Conservation (phyloP, 2,113 vertebrate species). For the Aphelocoma coerulescens region DNA sequence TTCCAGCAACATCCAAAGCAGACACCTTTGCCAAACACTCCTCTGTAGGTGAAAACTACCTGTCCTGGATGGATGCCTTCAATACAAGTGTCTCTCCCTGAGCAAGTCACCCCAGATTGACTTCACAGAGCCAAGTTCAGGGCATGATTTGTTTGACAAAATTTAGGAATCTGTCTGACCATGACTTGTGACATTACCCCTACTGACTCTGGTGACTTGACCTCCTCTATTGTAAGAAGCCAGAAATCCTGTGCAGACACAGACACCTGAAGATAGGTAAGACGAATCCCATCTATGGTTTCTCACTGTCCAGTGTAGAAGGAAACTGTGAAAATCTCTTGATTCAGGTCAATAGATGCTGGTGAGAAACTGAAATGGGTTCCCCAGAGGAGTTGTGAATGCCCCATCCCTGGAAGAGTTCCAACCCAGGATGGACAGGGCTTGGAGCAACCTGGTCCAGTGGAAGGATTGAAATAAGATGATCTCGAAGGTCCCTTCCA, state of each 20-base stretch:
- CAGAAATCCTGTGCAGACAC: not conserved
- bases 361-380: fast-evolving
- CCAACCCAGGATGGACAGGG: not conserved
- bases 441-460: not conserved
- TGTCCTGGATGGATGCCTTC: not conserved
- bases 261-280: not conserved
- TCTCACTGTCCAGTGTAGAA: not conserved
- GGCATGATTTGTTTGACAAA: not conserved
- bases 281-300: not conserved
- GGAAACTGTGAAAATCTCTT: not conserved
- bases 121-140: not conserved
- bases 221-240: not conserved
- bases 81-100: not conserved
- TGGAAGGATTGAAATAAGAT: not conserved
- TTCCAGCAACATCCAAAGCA: not conserved
- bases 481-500: not conserved
- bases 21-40: not conserved
- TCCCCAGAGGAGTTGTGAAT: not conserved
- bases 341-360: not conserved
- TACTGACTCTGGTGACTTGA: not conserved
- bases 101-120: not conserved
- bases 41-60: not conserved
- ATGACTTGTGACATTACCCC: not conserved
- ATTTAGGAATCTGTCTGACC: not conserved
- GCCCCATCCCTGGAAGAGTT: fast-evolving